phyloP scores from a whole-genome alignment of 2,888 invertebrate genomes.

The Eupithecia abbreviata region DNA sequence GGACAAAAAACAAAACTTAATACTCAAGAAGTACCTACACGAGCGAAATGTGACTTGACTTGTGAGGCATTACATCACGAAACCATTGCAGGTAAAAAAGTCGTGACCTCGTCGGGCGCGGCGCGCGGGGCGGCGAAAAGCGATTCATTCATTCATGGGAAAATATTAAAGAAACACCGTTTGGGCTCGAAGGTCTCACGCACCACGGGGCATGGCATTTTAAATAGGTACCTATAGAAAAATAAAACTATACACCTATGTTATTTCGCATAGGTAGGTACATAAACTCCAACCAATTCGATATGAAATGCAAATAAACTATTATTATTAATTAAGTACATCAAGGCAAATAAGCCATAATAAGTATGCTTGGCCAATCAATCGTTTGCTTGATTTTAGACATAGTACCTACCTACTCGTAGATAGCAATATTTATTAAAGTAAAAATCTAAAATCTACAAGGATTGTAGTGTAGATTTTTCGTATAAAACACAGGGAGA shows the following conservation, averaged over 20 bases:
- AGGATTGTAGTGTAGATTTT: too few species aligned
- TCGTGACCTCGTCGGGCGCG: conserved; percentile 68
- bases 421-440: too few species aligned
- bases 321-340: too few species aligned
- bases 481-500: too few species aligned
- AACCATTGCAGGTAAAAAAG: conserved; percentile 74
- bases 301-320: too few species aligned
- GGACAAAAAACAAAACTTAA: background rate
- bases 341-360: too few species aligned
- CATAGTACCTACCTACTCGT: too few species aligned
- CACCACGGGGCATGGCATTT: conserved; percentile 37
- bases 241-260: too few species aligned
- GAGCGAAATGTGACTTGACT: conserved; percentile 15
- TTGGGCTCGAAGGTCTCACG: background rate
- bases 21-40: background rate
- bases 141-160: conserved; percentile 77
- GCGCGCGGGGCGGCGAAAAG: conserved; percentile 45
- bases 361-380: too few species aligned
- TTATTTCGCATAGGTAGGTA: too few species aligned
- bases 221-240: background rate
- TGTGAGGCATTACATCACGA: conserved; percentile 68
- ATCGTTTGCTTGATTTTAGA: too few species aligned
- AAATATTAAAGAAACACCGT: conserved; percentile 50
- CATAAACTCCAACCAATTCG: background rate
- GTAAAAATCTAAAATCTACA: too few species aligned